Base-by-base conservation (phyloP, 2,797 vertebrate genomes). In the Aldrovandia affinis region DNA sequence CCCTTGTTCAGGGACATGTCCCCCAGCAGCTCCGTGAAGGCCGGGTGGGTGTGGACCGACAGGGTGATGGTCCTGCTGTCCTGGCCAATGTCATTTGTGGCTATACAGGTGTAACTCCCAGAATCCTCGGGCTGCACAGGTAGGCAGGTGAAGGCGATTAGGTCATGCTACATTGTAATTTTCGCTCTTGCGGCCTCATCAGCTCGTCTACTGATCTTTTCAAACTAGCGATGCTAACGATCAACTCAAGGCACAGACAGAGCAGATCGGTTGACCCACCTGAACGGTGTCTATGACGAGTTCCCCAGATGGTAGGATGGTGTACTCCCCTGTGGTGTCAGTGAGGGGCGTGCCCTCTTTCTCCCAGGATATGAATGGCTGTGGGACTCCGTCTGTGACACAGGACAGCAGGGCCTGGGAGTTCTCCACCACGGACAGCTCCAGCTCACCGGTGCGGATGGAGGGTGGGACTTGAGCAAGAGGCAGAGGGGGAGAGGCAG, bases 1-100 rank as follows among this genome's bases (percentile, higher is more conserved):
- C 97, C 98, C 92, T 97, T 98, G 91, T 96, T 99, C 88, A 99
- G 92, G 55, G 97, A 95, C 81, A 95, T 78, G 1, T 99, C 97
- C 88, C 93, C 96, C 0, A 97, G 96, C 50, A 97, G 94, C 87
- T 98, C 95, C 1, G 93, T 97, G 87, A 99, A 99, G 63, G 93
- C 90, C 14, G 98, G 98, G 80, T 97, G 96, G 8, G 97, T 95
- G 0, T 97, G 95, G 12, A 99, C 95, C 0, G 89, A 91, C 86
- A 99, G 92, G 81, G 88, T 92, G 55, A 97, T 79, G 0, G 93
- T 94, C 75, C 89, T 92, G 5, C 92, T 94, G 87, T 98, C 98
- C 92, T 97, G 95, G 59, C 98, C 98, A 0, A 97, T 95, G 42
- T 89, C 82, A 22, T 97, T 99, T 47, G 83, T 94, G 82, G 97